Conservation (phyloP, 2,888 invertebrate species). For the Antitype chi region DNA sequence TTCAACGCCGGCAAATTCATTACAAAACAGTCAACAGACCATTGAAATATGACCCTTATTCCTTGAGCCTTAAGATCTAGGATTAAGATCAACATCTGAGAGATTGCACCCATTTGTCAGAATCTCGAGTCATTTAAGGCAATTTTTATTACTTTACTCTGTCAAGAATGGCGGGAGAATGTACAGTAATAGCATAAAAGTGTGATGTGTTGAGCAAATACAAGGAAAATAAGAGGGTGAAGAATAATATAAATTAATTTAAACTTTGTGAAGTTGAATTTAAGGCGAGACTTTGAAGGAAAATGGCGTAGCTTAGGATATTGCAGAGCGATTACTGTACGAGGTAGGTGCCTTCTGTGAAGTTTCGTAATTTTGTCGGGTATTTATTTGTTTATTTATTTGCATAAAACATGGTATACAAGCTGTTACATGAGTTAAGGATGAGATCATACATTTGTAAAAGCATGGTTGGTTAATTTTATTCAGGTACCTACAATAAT, state of each 20-base stretch:
- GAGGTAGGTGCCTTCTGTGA: not conserved
- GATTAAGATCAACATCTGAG: slow-evolving; percentile 28
- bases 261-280: slow-evolving; percentile 32
- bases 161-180: slow-evolving; percentile 18
- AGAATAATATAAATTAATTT: slow-evolving; percentile 52
- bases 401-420: too few relatives aligned
- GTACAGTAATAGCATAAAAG: slow-evolving; percentile 32
- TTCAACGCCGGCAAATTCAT: slow-evolving; percentile 28
- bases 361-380: not conserved
- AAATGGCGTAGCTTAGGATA: not conserved
- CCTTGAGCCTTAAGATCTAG: slow-evolving; percentile 13
- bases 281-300: not conserved
- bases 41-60: slow-evolving; percentile 19
- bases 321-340: not conserved
- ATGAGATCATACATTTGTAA: too few relatives aligned
- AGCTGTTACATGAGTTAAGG: too few relatives aligned
- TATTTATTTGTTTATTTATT: too few relatives aligned
- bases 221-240: slow-evolving; percentile 22
- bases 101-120: slow-evolving; percentile 58
- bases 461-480: too few relatives aligned
- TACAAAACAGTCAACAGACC: slow-evolving; percentile 7
- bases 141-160: slow-evolving; percentile 57
- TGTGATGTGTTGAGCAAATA: slow-evolving; percentile 43
- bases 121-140: slow-evolving; percentile 53
- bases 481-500: too few relatives aligned